Conservation (phyloP, 2,797 vertebrate genomes). For the Poecilia wingei region DNA sequence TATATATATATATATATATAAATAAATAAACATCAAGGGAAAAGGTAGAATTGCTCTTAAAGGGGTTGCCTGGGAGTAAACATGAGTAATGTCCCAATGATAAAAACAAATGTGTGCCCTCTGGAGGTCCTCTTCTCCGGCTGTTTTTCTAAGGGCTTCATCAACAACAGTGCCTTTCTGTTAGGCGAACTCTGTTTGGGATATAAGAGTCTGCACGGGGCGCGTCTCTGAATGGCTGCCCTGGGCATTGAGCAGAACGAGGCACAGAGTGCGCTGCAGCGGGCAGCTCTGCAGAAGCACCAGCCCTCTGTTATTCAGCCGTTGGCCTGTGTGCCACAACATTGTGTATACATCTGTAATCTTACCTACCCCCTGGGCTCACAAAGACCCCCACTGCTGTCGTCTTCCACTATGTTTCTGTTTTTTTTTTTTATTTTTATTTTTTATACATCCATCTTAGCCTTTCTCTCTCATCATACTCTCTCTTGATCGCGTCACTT, state of each 20-base stretch:
- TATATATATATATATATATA: background rate
- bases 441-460: slow-evolving; percentile 49
- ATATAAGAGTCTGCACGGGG: slow-evolving; percentile 59
- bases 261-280: slow-evolving; percentile 73
- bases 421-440: slow-evolving; percentile 13
- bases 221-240: slow-evolving; percentile 76
- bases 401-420: slow-evolving; percentile 35
- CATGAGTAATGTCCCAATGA: slow-evolving; percentile 26
- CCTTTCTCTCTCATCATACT: slow-evolving; percentile 42
- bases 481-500: slow-evolving; percentile 58
- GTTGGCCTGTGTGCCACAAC: slow-evolving; percentile 76
- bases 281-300: slow-evolving; percentile 70
- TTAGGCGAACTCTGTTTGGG: slow-evolving; percentile 63
- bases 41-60: slow-evolving; percentile 13
- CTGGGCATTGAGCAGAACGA: slow-evolving; percentile 72
- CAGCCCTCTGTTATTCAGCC: slow-evolving; percentile 75
- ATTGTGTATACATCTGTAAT: slow-evolving; percentile 80
- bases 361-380: slow-evolving; percentile 73
- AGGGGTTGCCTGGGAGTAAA: slow-evolving; percentile 17
- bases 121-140: slow-evolving; percentile 33
- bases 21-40: slow-evolving; percentile 20
- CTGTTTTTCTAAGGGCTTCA: slow-evolving; percentile 42
- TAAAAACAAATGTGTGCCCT: slow-evolving; percentile 25
- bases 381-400: slow-evolving; percentile 33
- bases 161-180: slow-evolving; percentile 53